phyloP scores from a whole-genome alignment of 2,797 vertebrate genomes.

The Cirrhinus mrigala region DNA sequence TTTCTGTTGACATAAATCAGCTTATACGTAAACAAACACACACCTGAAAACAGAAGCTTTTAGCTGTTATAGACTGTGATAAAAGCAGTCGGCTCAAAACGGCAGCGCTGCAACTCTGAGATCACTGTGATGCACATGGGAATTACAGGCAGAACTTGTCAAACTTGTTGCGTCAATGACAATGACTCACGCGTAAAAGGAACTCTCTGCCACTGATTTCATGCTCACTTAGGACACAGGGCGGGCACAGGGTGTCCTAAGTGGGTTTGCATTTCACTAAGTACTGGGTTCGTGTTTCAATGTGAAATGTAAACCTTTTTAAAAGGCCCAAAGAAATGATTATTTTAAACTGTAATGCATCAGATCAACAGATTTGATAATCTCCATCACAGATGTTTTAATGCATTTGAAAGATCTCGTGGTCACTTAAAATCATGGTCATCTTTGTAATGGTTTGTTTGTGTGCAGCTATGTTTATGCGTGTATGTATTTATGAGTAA shows the following conservation, averaged over 20 bases:
- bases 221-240: background rate
- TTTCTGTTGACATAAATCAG: background rate
- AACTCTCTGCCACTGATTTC: background rate
- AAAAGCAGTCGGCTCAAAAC: constrained; percentile 7
- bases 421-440: background rate
- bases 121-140: constrained; percentile 6
- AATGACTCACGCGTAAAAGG: background rate
- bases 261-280: background rate
- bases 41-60: background rate
- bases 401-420: constrained; percentile 8
- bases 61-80: background rate
- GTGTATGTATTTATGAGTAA: background rate
- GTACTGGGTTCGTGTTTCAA: background rate
- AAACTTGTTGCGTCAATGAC: constrained; percentile 23
- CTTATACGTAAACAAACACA: background rate
- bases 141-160: constrained; percentile 3
- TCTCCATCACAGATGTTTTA: background rate
- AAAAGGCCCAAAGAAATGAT: background rate
- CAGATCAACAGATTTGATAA: background rate
- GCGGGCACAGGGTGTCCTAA: background rate
- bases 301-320: constrained; percentile 3
- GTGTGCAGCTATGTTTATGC: background rate
- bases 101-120: background rate
- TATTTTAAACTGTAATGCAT: background rate
- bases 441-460: background rate